phyloP scores from a whole-genome alignment of 2,797 vertebrate genomes.

The Halcyon smyrnensis region DNA sequence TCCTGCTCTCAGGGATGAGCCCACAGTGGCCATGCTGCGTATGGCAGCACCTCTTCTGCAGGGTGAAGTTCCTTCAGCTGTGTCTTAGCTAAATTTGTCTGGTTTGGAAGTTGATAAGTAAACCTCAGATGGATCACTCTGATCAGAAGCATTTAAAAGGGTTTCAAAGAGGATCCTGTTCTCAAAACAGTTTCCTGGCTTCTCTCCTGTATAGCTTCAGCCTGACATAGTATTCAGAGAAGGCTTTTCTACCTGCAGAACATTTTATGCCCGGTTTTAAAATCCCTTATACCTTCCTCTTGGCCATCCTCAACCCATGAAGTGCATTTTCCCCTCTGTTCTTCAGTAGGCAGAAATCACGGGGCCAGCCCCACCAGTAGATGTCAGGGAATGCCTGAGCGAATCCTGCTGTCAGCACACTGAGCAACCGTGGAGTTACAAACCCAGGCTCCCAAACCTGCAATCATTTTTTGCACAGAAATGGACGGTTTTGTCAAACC shows the following conservation, averaged over 20 bases:
- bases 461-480: background rate
- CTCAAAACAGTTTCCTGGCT: background rate
- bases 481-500: background rate
- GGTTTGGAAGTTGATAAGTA: background rate
- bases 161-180: background rate
- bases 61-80: background rate
- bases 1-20: background rate
- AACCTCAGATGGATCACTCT: background rate
- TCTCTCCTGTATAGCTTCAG: background rate
- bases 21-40: fast-evolving
- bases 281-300: background rate
- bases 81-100: background rate
- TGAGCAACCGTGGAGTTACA: background rate
- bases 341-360: background rate
- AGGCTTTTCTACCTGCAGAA: background rate
- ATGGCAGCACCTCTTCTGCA: background rate
- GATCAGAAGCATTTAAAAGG: background rate
- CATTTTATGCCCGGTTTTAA: background rate
- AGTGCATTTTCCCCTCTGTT: background rate
- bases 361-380: constrained; percentile 1
- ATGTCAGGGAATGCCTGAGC: constrained; percentile 13
- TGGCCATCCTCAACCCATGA: background rate
- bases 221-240: background rate
- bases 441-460: background rate
- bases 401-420: background rate